Evolutionary conservation across 2,888 invertebrate species (phyloP).

Genomic region (Lasioglossum morio): DNA sequence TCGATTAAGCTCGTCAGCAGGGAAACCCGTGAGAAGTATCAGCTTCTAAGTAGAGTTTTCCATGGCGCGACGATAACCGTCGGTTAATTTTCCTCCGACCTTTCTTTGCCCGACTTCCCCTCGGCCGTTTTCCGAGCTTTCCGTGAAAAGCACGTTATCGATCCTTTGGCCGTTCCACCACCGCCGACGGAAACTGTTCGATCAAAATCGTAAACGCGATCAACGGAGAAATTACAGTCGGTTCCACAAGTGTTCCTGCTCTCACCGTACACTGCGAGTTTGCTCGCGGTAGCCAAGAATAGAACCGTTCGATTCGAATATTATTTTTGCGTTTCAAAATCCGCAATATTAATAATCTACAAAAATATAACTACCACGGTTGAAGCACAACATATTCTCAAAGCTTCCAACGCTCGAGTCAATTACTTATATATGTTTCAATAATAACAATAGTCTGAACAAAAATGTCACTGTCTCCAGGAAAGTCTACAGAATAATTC

Average conservation of each 20-base stretch:
- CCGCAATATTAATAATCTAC: neutral
- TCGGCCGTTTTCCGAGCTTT: neutral
- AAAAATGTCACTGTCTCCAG: neutral
- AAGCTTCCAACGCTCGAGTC: neutral
- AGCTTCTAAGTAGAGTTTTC: constrained; percentile 6
- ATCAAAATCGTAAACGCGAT: neutral
- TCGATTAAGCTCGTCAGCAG: neutral
- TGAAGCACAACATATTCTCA: neutral
- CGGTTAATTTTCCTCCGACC: constrained; percentile 6
- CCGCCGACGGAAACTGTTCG: neutral
- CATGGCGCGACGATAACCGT: neutral
- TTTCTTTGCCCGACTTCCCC: constrained; percentile 7
- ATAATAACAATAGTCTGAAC: neutral
- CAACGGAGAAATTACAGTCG: neutral
- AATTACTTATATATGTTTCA: neutral
- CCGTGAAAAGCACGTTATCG: constrained; percentile 4
- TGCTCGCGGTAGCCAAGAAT: neutral
- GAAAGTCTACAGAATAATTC: neutral
- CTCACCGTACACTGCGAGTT: neutral
- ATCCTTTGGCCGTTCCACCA: neutral
- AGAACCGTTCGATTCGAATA: neutral
- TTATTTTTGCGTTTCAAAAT: neutral
- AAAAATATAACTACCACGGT: neutral
- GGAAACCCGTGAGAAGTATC: constrained; percentile 12
- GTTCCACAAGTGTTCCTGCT: neutral